phyloP scores from a whole-genome alignment of 1,140 invertebrate genomes.

The Cepaea nemoralis region DNA sequence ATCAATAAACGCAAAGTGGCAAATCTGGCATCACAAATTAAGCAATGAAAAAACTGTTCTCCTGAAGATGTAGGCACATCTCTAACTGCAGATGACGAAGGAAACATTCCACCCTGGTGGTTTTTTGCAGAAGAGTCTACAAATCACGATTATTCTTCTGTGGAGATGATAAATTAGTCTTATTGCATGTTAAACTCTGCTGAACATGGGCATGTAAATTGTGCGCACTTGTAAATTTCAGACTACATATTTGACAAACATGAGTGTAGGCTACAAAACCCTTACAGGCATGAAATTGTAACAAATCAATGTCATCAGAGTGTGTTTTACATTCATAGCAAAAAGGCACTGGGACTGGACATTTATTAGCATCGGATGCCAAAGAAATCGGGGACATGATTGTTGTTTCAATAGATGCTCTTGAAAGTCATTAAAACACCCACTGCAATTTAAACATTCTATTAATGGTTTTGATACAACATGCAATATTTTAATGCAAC shows the following conservation, averaged over 20 bases:
- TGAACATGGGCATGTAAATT: background rate
- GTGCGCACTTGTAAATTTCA: background rate
- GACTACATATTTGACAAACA: background rate
- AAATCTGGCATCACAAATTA: background rate
- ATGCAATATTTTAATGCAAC: background rate
- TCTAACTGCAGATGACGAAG: no score
- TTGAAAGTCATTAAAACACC: background rate
- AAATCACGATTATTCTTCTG: no score
- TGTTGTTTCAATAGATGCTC: background rate
- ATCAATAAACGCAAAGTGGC: background rate
- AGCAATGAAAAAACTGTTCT: background rate
- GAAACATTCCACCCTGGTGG: no score
- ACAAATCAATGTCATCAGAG: background rate
- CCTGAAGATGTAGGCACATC: background rate
- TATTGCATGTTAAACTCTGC: background rate
- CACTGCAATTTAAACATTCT: background rate
- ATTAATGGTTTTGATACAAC: background rate
- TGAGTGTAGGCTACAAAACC: background rate
- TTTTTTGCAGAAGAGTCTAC: no score
- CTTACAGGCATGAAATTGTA: no score
- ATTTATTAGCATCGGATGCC: background rate
- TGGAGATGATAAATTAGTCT: no score
- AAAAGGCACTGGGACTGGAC: background rate
- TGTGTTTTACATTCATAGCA: background rate
- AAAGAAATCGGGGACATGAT: background rate